Evolutionary conservation across 1,140 invertebrate species (phyloP).

Genomic region (Eubasilissa regina): DNA sequence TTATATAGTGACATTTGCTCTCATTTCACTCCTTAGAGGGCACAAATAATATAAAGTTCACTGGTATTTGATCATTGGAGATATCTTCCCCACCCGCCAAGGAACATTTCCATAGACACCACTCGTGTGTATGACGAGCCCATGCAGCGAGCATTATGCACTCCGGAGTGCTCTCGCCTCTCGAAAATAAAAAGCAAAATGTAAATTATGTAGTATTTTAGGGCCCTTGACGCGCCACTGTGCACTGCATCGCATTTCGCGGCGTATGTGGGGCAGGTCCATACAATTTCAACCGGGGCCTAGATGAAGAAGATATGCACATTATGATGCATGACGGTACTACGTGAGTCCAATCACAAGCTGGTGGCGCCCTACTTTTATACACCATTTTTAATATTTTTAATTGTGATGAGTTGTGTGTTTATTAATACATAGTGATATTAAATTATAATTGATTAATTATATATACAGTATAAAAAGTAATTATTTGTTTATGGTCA

Average conservation of each 20-base stretch:
- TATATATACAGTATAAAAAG: too few species aligned
- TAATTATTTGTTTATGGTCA: too few species aligned
- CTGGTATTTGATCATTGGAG: not conserved
- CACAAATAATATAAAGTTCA: not conserved
- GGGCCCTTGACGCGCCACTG: conserved; percentile 48
- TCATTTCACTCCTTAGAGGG: too few species aligned
- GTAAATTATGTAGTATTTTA: conserved; percentile 60
- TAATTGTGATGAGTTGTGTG: too few species aligned
- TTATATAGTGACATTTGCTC: too few species aligned
- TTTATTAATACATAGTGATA: too few species aligned
- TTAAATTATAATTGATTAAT: too few species aligned
- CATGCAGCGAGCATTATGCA: conserved; percentile 56
- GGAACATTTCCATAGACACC: conserved; percentile 57
- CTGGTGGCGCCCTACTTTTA: too few species aligned
- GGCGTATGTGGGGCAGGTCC: conserved; percentile 5
- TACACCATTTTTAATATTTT: too few species aligned
- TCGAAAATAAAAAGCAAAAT: conserved; percentile 60
- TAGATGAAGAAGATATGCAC: conserved; percentile 6
- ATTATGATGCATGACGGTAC: too few species aligned
- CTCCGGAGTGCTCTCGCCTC: conserved; percentile 52
- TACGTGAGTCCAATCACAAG: too few species aligned
- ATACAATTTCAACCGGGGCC: not conserved
- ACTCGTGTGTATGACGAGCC: conserved; percentile 38
- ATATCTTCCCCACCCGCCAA: not conserved
- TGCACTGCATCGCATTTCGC: conserved; percentile 10